phyloP scores from a whole-genome alignment of 2,113 vertebrate species.

The Piaya cayana region DNA sequence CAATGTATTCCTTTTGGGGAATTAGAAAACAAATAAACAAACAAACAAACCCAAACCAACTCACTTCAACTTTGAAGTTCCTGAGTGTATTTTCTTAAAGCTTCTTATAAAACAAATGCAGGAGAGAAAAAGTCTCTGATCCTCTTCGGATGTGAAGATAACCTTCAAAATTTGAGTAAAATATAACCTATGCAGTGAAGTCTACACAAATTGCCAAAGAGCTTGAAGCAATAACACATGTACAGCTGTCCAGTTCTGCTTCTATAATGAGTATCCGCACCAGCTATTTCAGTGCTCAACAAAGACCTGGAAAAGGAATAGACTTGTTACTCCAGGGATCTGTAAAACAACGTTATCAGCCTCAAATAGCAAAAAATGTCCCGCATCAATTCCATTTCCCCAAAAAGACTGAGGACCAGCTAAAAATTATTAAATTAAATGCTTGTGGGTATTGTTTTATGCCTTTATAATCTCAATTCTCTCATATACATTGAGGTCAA shows the following conservation, averaged over 20 bases:
- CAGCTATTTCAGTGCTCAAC: background rate
- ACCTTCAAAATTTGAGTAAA: background rate
- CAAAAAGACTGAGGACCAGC: background rate
- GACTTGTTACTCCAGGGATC: background rate
- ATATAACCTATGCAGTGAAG: background rate
- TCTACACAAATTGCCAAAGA: background rate
- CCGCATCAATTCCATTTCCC: background rate
- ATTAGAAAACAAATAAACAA: background rate
- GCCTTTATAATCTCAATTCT: background rate
- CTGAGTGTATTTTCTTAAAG: background rate
- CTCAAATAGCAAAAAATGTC: background rate
- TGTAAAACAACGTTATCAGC: background rate
- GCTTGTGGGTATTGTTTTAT: background rate
- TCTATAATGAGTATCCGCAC: background rate
- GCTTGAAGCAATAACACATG: background rate
- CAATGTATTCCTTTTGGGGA: background rate
- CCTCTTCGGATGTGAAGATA: background rate
- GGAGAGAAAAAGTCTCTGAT: background rate
- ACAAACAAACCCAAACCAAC: fast-evolving
- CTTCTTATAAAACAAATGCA: background rate
- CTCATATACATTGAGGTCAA: background rate
- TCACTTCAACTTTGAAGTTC: background rate
- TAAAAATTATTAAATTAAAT: background rate
- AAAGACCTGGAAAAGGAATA: background rate
- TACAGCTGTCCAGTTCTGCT: background rate